phyloP scores from a whole-genome alignment of 2,113 vertebrate species.

The Chaetura pelagica region DNA sequence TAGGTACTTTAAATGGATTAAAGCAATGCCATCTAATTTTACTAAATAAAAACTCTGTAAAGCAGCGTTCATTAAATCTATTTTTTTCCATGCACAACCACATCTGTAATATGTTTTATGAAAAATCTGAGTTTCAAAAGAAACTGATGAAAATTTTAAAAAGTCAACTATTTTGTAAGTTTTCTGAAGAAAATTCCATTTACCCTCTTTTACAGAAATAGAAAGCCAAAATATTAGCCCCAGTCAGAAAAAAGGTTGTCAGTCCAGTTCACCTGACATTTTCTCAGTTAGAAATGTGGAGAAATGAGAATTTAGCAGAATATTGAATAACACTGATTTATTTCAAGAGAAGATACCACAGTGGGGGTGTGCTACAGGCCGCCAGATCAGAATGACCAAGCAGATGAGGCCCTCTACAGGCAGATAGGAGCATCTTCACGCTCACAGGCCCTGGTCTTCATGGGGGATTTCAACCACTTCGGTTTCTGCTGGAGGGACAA shows the following conservation, averaged over 20 bases:
- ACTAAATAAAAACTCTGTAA: conserved; percentile 3
- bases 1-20: not conserved
- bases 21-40: not conserved
- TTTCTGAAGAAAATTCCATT: not conserved
- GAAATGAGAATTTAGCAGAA: not conserved
- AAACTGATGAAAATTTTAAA: not conserved
- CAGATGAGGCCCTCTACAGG: too few relatives aligned
- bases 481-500: too few relatives aligned
- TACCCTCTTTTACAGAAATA: not conserved
- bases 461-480: too few relatives aligned
- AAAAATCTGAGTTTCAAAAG: not conserved
- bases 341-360: not conserved
- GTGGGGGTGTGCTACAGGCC: too few relatives aligned
- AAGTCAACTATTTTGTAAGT: not conserved
- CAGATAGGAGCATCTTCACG: too few relatives aligned
- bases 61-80: not conserved
- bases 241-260: not conserved
- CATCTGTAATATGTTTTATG: not conserved
- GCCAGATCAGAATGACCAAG: too few relatives aligned
- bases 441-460: too few relatives aligned
- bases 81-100: not conserved
- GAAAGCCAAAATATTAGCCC: not conserved
- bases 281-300: not conserved
- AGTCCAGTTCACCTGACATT: not conserved
- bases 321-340: not conserved